Conservation (phyloP, 2,888 invertebrate species). For the Acanthacorydalis orientalis region DNA sequence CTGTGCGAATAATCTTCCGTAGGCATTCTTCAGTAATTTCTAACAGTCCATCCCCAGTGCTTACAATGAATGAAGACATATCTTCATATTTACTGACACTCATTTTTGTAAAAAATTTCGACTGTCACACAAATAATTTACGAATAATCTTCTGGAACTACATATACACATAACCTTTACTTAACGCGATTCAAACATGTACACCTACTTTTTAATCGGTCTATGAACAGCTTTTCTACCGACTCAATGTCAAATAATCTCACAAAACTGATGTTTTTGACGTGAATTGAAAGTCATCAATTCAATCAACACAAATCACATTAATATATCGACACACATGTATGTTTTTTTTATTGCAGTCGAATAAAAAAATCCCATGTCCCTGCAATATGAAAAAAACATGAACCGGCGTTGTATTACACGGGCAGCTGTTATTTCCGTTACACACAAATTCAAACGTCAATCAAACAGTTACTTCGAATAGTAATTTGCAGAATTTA, state of each 20-base stretch:
- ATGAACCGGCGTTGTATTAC: not conserved
- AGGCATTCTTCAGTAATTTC: conserved; percentile 51
- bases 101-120: conserved; percentile 22
- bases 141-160: not conserved
- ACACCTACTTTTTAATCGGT: not conserved
- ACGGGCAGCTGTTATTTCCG: not conserved
- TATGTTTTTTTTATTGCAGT: too few relatives aligned
- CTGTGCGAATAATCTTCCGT: conserved; percentile 49
- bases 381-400: not conserved
- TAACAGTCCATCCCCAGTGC: conserved; percentile 52
- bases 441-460: conserved; percentile 1
- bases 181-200: not conserved
- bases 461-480: not conserved
- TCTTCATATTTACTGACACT: conserved; percentile 36
- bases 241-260: not conserved
- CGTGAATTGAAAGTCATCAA: too few relatives aligned
- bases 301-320: too few relatives aligned
- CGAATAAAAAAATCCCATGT: too few relatives aligned
- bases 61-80: conserved; percentile 37
- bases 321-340: too few relatives aligned
- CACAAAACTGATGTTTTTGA: too few relatives aligned
- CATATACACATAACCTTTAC: too few relatives aligned
- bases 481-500: not conserved
- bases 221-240: not conserved
- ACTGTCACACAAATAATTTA: not conserved